Evolutionary conservation across 1,140 invertebrate species (phyloP).

Genomic region (Drosophila punjabiensis): DNA sequence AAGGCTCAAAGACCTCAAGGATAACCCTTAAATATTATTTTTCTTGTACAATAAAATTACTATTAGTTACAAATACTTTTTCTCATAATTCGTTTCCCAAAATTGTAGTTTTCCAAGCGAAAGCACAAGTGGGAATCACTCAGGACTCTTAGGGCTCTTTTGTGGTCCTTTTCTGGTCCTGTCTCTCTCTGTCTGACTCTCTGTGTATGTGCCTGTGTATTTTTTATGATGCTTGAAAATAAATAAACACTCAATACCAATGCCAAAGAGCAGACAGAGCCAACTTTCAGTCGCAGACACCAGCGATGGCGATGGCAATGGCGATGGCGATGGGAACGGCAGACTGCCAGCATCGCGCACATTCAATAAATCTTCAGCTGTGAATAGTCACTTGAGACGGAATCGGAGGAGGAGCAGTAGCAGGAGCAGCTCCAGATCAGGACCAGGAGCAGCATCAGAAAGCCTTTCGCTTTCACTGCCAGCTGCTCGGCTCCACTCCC

Average conservation of each 20-base stretch:
- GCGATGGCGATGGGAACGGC: conserved; percentile 21
- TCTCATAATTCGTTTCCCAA: not conserved
- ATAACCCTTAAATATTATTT: not conserved
- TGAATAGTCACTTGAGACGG: conserved; percentile 80
- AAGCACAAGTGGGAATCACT: conserved; percentile 17
- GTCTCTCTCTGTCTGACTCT: conserved; percentile 26
- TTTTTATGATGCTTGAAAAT: conserved; percentile 83
- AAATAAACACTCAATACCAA: conserved; percentile 82
- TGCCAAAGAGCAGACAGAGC: conserved; percentile 75
- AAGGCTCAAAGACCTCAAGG: not conserved
- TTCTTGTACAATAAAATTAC: too few species aligned
- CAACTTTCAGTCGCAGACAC: conserved; percentile 62
- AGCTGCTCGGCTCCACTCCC: conserved; percentile 21
- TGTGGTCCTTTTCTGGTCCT: conserved; percentile 29
- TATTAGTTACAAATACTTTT: not conserved
- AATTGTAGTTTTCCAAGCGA: not conserved
- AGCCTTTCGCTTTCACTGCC: conserved; percentile 71
- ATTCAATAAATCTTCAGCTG: conserved; percentile 79
- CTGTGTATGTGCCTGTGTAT: conserved; percentile 61
- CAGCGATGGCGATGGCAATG: not conserved
- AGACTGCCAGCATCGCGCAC: conserved; percentile 62
- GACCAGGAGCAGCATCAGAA: conserved; percentile 39
- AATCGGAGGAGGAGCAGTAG: conserved; percentile 25
- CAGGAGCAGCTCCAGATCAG: not conserved
- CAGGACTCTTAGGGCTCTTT: not conserved